phyloP scores from a whole-genome alignment of 2,797 vertebrate genomes.

The Girardinus metallicus region DNA sequence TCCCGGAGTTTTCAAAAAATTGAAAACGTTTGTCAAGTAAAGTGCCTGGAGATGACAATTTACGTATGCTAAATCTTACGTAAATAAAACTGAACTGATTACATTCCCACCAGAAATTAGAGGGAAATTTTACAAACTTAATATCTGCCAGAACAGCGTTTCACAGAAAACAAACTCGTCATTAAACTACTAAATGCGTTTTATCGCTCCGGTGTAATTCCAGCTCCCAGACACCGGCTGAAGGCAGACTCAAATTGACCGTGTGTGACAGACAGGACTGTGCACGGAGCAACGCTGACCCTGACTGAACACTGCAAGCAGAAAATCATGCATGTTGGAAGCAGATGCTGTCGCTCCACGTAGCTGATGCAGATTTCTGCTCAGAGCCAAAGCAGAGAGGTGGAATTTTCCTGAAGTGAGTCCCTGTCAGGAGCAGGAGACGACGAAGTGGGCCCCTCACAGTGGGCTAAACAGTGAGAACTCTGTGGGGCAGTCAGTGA shows the following conservation, averaged over 20 bases:
- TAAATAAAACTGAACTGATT: not conserved
- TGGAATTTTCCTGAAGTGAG: conserved; percentile 1
- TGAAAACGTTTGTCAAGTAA: not conserved
- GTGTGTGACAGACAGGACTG: not conserved
- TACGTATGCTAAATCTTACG: not conserved
- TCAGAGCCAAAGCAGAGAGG: not conserved
- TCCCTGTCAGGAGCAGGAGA: not conserved
- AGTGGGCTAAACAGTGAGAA: not conserved
- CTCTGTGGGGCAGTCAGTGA: not conserved
- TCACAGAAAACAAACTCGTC: not conserved
- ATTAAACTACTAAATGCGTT: not conserved
- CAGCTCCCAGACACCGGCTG: not conserved
- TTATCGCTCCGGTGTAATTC: not conserved
- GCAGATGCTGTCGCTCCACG: not conserved
- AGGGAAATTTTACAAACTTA: not conserved
- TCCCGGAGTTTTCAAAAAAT: not conserved
- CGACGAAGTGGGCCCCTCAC: not conserved
- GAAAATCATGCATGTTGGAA: not conserved
- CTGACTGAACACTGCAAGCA: not conserved
- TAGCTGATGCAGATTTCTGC: not conserved
- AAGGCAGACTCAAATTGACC: not conserved
- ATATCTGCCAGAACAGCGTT: not conserved
- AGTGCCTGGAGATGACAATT: not conserved
- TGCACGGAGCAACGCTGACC: not conserved
- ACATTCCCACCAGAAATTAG: not conserved